A percentile compares a stretch with the other conserved stretches of the same genome.
These are phyloP conservation scores for Nycticebus coucang DNA, from an alignment of 2,113 vertebrate species.

Conservation along the genomic window DNA sequence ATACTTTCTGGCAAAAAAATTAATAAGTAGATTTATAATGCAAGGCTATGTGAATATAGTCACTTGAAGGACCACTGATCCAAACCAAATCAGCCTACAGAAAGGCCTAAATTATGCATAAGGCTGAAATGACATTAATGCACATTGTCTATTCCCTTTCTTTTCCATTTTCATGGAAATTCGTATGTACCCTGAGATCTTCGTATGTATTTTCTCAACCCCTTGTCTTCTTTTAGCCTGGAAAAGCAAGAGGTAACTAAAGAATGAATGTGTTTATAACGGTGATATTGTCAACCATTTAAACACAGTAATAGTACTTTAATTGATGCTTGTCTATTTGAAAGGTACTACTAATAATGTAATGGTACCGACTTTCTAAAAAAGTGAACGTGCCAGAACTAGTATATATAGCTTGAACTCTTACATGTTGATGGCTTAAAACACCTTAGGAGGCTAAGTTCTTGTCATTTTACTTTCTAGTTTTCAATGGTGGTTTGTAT, in stretches of 20 bases:
- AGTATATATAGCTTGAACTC: background rate
- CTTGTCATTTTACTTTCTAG: conserved; percentile 23
- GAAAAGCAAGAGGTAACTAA: background rate
- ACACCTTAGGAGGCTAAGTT: background rate
- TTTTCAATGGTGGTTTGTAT: background rate
- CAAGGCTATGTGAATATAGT: conserved; percentile 53
- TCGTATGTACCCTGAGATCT: background rate
- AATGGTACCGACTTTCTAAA: background rate
- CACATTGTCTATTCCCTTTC: conserved; percentile 57
- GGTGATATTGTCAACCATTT: background rate
- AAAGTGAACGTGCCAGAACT: background rate
- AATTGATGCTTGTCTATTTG: background rate
- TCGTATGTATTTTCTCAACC: conserved; percentile 56
- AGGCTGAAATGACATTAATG: conserved; percentile 62
- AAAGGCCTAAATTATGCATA: conserved; percentile 67
- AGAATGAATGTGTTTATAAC: background rate
- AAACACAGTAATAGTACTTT: background rate
- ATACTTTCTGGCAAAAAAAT: conserved; percentile 66
- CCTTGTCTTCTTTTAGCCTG: background rate
- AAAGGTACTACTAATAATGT: background rate
- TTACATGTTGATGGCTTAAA: background rate
- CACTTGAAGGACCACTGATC: conserved; percentile 50
- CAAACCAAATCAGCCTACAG: conserved; percentile 61
- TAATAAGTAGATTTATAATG: conserved; percentile 70
- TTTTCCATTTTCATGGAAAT: conserved; percentile 61